Evolutionary conservation across 2,888 invertebrate genomes (phyloP).

Genomic region (Perizoma flavofasciatum): DNA sequence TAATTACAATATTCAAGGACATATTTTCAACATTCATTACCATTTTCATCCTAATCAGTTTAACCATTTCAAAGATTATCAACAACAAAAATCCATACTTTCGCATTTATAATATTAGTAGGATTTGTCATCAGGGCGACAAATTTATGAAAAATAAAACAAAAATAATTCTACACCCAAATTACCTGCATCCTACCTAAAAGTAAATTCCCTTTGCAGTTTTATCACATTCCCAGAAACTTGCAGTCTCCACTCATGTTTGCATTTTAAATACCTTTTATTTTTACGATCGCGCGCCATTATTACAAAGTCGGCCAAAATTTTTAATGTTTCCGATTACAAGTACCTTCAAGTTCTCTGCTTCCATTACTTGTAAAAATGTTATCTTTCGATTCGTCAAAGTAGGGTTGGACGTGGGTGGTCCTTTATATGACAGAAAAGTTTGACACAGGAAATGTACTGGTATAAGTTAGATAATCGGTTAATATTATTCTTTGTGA

Average conservation of each 20-base stretch:
- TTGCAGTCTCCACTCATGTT: conserved; percentile 1
- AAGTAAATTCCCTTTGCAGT: too few relatives aligned
- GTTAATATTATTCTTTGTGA: conserved; percentile 8
- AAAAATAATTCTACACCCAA: too few relatives aligned
- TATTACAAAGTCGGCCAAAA: conserved; percentile 33
- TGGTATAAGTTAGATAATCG: conserved; percentile 11
- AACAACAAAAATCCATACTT: too few relatives aligned
- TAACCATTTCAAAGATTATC: too few relatives aligned
- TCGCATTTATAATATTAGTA: too few relatives aligned
- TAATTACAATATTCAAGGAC: too few relatives aligned
- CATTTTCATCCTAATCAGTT: too few relatives aligned
- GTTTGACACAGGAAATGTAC: conserved; percentile 12
- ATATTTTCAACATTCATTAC: too few relatives aligned
- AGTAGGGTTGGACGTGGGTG: conserved; percentile 17
- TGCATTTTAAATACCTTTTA: conserved; percentile 27
- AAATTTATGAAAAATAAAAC: too few relatives aligned
- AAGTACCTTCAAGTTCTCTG: conserved; percentile 17
- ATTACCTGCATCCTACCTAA: too few relatives aligned
- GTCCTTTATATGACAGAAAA: conserved; percentile 10
- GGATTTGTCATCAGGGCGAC: too few relatives aligned
- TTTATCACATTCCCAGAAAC: conserved; percentile 15
- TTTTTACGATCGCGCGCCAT: conserved; percentile 23
- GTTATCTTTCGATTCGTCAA: conserved; percentile 12
- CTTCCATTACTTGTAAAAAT: conserved; percentile 12
- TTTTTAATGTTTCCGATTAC: conserved; percentile 40